Conservation (phyloP, 2,888 invertebrate species). For the Acheta domesticus region DNA sequence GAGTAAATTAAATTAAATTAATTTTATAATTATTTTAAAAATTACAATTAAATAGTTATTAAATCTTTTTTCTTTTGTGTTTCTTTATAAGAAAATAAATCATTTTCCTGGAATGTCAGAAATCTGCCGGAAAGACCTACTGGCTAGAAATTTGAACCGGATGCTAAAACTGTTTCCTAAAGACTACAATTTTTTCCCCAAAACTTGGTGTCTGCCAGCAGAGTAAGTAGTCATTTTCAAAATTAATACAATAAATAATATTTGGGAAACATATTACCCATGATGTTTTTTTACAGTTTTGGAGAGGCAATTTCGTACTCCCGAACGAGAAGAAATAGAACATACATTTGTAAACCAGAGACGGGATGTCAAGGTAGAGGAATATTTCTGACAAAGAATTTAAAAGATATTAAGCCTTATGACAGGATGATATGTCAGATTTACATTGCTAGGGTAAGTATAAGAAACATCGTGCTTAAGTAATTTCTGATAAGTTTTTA, state of each 20-base stretch:
- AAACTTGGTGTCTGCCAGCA: constrained; percentile 90
- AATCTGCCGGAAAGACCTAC: constrained; percentile 82
- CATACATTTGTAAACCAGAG: constrained; percentile 88
- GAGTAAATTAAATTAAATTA: no score
- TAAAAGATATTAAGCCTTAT: constrained; percentile 72
- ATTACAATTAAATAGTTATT: not conserved
- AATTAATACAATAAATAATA: not conserved
- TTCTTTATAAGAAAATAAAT: constrained; percentile 70
- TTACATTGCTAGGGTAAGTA: constrained; percentile 61
- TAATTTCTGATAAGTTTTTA: constrained; percentile 20
- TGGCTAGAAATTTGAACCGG: constrained; percentile 84
- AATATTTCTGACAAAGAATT: constrained; percentile 77
- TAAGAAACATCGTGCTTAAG: not conserved
- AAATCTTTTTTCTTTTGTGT: constrained; percentile 12
- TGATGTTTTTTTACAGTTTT: constrained; percentile 50
- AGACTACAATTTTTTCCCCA: constrained; percentile 89
- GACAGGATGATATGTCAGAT: constrained; percentile 86
- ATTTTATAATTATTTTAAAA: no score
- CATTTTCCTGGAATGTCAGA: constrained; percentile 91
- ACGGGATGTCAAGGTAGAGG: constrained; percentile 88
- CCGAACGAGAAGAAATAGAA: constrained; percentile 66
- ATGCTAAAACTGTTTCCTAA: constrained; percentile 85
- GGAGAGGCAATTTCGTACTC: constrained; percentile 71
- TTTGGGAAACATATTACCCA: not conserved
- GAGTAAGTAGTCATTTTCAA: constrained; percentile 59